phyloP scores from a whole-genome alignment of 2,888 invertebrate species.

The Drosophila mimetica region DNA sequence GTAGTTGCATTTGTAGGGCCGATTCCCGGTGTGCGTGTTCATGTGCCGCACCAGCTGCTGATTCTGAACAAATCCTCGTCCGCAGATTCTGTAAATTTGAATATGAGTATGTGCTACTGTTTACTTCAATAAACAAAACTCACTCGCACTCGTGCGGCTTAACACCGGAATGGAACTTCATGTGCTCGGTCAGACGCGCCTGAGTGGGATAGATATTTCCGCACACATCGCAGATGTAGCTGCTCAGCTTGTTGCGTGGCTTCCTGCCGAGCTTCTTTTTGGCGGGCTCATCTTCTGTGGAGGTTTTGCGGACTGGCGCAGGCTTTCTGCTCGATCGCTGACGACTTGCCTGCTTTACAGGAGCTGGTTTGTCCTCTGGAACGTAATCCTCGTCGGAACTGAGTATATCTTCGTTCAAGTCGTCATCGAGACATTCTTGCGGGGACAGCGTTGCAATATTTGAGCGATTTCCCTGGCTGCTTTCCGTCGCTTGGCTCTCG shows the following conservation, averaged over 20 bases:
- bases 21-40: conserved; percentile 84
- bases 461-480: conserved; percentile 6
- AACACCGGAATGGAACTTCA: conserved; percentile 82
- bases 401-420: conserved; percentile 33
- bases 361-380: conserved; percentile 28
- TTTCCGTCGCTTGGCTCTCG: conserved; percentile 26
- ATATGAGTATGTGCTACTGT: too few species aligned
- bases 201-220: conserved; percentile 83
- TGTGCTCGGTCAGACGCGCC: conserved; percentile 83
- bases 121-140: conserved; percentile 22
- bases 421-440: conserved; percentile 20
- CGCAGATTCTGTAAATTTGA: conserved; percentile 77
- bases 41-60: conserved; percentile 84
- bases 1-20: conserved; percentile 83
- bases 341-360: conserved; percentile 10
- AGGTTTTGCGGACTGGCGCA: background rate
- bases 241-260: conserved; percentile 66
- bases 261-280: conserved; percentile 64
- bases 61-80: conserved; percentile 82
- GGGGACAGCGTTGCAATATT: background rate
- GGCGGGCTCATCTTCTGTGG: background rate
- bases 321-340: conserved; percentile 7
- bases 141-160: conserved; percentile 84
- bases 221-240: conserved; percentile 83
- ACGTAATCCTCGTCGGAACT: conserved; percentile 51